Evolutionary conservation across 2,797 vertebrate genomes (phyloP), one percentile per base, ranked within the genome.

Genomic region (Hylomyscus alleni): DNA sequence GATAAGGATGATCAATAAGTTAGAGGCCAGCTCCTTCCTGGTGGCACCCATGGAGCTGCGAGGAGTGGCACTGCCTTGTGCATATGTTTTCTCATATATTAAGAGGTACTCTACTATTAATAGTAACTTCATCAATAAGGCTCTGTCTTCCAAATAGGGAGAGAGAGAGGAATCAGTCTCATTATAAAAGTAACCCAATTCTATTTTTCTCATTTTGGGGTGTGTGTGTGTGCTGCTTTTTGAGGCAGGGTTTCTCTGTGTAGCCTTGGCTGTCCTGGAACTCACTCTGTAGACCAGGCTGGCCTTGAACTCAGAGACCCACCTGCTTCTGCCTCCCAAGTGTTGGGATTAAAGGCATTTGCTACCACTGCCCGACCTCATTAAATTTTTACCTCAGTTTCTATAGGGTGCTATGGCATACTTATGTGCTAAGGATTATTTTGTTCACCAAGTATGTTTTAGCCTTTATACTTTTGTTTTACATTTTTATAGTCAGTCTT

Each of bases 361-460:
- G 6, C 40, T 44, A 76, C 75, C 24, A 76, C 44, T 3, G 26
- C 44, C 12, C 14, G 26, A 13, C 75, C 75, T 65, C 56, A n/a
- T 37, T 50, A 62, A 62, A 72, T 31, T 77, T 83, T 94, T 37
- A 52, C 34, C 12, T 85, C 34, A 3, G 89, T 80, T 91, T 34
- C 31, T 56, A 44, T 58, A 29, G 40, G 9, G 2, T 94, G 3
- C 19, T 92, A 22, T 60, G 77, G 81, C 4, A 40, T 47, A 54
- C 47, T 91, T 67, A 82, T 20, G 14, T 90, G 26, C 69, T 89
- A 84, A 92, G 56, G n/a, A 56, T 88, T 47, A 19, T 78, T 52
- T 91, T 96, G 92, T 94, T 89, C 10, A 67, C 82, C 52, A 92
- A 62, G 50, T 91, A 40, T 72, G 52, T 90, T 91, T 86, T 95